Conservation (phyloP, 1,140 invertebrate species). For the Drosophila takahashii region DNA sequence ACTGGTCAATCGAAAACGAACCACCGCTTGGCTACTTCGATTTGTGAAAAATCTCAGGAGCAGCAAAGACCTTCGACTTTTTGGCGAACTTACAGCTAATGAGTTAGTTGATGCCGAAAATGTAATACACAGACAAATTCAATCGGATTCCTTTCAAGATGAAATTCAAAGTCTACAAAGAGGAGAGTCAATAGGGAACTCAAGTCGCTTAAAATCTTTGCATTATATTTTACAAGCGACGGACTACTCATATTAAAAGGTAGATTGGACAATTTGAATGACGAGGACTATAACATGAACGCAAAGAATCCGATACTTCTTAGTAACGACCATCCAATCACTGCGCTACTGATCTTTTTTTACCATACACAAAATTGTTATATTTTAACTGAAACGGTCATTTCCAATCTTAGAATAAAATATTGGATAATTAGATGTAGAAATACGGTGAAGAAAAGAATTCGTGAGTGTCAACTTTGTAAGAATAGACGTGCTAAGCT, state of each 20-base stretch:
- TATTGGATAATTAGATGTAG: constrained; percentile 51
- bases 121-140: not conserved
- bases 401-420: constrained; percentile 56
- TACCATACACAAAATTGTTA: constrained; percentile 12
- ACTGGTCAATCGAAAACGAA: not conserved
- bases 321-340: too few relatives aligned
- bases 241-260: not conserved
- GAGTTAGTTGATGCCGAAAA: not conserved
- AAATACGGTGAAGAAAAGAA: constrained; percentile 7
- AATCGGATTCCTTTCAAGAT: too few relatives aligned
- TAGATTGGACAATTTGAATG: not conserved
- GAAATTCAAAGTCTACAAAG: too few relatives aligned
- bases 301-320: constrained; percentile 2
- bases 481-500: too few relatives aligned
- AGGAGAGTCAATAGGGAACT: too few relatives aligned
- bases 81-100: not conserved
- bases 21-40: not conserved
- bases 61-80: not conserved
- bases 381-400: constrained; percentile 37
- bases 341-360: too few relatives aligned
- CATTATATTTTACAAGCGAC: too few relatives aligned
- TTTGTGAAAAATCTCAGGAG: not conserved
- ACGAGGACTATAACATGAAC: constrained; percentile 21
- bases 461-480: too few relatives aligned
- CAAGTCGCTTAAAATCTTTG: too few relatives aligned